These are phyloP conservation scores for Syrista parreyssii DNA, from an alignment of 2,888 invertebrate species.

Conservation along the genomic window DNA sequence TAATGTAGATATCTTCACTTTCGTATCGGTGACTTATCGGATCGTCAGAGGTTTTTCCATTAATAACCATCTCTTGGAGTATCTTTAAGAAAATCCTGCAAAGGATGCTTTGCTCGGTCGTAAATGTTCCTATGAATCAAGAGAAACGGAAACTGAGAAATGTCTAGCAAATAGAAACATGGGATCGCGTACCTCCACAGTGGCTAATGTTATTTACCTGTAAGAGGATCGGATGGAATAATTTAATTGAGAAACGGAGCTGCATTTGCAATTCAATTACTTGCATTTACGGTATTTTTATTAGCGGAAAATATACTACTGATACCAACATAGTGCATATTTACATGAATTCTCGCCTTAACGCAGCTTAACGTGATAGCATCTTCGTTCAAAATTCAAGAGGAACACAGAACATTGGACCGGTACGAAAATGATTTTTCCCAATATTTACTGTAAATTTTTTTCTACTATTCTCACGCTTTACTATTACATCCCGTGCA, in stretches of 20 bases:
- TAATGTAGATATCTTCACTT: neutral
- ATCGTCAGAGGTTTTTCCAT: neutral
- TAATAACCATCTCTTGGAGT: neutral
- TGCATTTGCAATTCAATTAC: slow-evolving; percentile 38
- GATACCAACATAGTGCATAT: neutral
- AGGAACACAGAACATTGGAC: neutral
- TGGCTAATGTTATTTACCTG: slow-evolving; percentile 17
- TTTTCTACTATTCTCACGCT: neutral
- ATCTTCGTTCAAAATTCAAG: neutral
- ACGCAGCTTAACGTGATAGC: neutral
- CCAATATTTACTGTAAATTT: neutral
- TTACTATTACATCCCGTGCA: neutral
- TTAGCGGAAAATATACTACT: neutral
- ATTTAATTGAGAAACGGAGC: slow-evolving; percentile 32
- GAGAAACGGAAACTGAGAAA: neutral
- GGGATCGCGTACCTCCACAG: neutral
- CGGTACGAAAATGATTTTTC: too few relatives aligned
- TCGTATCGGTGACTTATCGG: neutral
- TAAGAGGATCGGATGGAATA: slow-evolving; percentile 32
- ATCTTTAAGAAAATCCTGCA: neutral
- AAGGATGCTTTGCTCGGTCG: neutral
- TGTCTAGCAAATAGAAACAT: neutral
- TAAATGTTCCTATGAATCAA: neutral
- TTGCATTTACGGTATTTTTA: slow-evolving; percentile 21
- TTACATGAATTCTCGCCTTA: neutral